phyloP scores from a whole-genome alignment of 1,140 invertebrate genomes.

The Megathymus violae region DNA sequence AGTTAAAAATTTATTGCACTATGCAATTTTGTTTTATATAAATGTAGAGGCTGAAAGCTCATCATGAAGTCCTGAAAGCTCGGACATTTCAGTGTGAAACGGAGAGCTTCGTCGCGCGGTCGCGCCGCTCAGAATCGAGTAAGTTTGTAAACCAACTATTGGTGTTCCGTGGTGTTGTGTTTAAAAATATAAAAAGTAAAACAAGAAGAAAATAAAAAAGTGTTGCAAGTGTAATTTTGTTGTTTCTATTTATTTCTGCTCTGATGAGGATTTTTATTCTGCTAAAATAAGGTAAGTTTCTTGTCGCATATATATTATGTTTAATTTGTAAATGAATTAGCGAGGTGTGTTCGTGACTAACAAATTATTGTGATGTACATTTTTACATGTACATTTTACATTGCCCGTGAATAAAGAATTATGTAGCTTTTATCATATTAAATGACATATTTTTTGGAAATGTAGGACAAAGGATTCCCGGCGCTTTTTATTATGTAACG shows the following conservation, averaged over 20 bases:
- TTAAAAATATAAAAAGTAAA: not conserved
- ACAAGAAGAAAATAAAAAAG: not conserved
- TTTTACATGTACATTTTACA: too few relatives aligned
- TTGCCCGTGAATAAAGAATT: not conserved
- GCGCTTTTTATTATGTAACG: not conserved
- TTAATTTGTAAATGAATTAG: not conserved
- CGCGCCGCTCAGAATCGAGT: not conserved
- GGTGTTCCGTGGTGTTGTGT: conserved; percentile 4
- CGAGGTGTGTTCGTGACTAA: not conserved
- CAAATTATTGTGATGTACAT: not conserved
- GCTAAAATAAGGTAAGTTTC: not conserved
- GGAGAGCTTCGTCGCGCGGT: not conserved
- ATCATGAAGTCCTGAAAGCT: not conserved
- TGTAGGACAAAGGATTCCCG: not conserved
- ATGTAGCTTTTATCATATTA: not conserved
- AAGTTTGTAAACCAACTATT: not conserved
- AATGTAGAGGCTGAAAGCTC: not conserved
- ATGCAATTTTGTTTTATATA: not conserved
- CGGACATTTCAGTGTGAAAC: not conserved
- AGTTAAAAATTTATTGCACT: not conserved
- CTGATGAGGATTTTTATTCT: not conserved
- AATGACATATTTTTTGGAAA: not conserved
- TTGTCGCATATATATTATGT: not conserved
- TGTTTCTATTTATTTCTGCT: not conserved
- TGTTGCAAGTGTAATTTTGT: not conserved